Conservation (phyloP, 1,140 invertebrate genomes). For the Apis mellifera region DNA sequence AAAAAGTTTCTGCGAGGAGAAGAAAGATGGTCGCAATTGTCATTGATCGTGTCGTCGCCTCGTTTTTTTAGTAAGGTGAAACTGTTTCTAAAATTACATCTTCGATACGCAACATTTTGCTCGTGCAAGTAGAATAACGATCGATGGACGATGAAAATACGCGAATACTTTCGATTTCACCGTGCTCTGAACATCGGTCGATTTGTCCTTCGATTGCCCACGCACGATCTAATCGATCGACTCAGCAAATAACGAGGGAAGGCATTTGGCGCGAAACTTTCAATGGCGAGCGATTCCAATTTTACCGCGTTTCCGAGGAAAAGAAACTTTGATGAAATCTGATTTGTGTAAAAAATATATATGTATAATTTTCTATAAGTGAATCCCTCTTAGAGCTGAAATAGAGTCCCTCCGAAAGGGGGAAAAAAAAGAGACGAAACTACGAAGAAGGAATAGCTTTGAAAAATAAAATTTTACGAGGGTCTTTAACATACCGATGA, state of each 20-base stretch:
- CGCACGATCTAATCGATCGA: not conserved
- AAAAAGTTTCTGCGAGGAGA: not conserved
- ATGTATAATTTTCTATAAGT: too few relatives aligned
- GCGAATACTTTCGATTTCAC: slow-evolving; percentile 43
- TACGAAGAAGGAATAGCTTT: too few relatives aligned
- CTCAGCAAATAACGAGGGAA: not conserved
- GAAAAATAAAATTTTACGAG: too few relatives aligned
- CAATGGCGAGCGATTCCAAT: not conserved
- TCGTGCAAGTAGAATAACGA: not conserved
- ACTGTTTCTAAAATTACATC: slow-evolving; percentile 8
- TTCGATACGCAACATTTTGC: not conserved
- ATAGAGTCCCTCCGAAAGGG: too few relatives aligned
- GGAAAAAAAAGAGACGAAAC: too few relatives aligned
- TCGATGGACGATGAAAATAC: slow-evolving; percentile 24
- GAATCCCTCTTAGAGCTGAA: too few relatives aligned
- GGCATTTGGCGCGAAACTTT: not conserved
- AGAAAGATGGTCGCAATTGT: not conserved
- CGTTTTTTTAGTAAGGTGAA: not conserved
- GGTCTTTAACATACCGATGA: too few relatives aligned
- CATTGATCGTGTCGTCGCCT: not conserved
- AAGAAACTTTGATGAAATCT: not conserved
- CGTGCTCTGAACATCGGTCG: slow-evolving; percentile 5
- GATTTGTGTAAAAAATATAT: too few relatives aligned
- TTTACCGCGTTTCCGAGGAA: too few relatives aligned
- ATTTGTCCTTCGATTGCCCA: not conserved